A percentile compares a stretch with the other conserved stretches of the same genome.
Evolutionary conservation across 2,113 vertebrate species (phyloP).

Genomic region (Lontra canadensis): DNA sequence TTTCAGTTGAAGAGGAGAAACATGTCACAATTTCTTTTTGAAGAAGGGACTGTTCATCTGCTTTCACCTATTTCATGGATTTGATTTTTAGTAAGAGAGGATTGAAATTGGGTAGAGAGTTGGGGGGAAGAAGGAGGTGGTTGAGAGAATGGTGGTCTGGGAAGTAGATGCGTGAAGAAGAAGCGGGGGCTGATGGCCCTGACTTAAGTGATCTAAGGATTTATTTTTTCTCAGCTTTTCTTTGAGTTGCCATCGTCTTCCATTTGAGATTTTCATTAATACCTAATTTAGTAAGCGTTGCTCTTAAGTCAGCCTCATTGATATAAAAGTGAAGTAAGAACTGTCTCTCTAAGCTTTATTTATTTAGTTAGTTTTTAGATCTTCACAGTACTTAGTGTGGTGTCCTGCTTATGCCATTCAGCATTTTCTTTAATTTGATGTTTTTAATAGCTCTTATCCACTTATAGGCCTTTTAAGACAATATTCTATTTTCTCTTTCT

Average conservation of each 20-base stretch:
- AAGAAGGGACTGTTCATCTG: not conserved
- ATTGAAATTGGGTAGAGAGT: not conserved
- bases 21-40: slow-evolving; percentile 33
- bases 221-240: not conserved
- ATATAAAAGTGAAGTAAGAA: slow-evolving; percentile 25
- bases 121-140: not conserved
- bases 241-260: not conserved
- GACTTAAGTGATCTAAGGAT: not conserved
- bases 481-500: slow-evolving; percentile 64
- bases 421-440: slow-evolving; percentile 65
- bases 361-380: not conserved
- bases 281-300: slow-evolving; percentile 29
- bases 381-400: slow-evolving; percentile 4
- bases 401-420: slow-evolving; percentile 54
- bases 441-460: slow-evolving; percentile 70
- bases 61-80: not conserved
- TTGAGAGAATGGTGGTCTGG: not conserved
- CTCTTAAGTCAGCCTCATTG: slow-evolving; percentile 33
- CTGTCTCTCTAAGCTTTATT: slow-evolving; percentile 40
- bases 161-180: slow-evolving; percentile 29
- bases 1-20: slow-evolving; percentile 2
- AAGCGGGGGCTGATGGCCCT: not conserved
- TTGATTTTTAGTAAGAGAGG: slow-evolving; percentile 38
- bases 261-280: slow-evolving; percentile 38
- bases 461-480: slow-evolving; percentile 66